Conservation (phyloP, 2,888 invertebrate genomes). For the Perithous albicinctus region DNA sequence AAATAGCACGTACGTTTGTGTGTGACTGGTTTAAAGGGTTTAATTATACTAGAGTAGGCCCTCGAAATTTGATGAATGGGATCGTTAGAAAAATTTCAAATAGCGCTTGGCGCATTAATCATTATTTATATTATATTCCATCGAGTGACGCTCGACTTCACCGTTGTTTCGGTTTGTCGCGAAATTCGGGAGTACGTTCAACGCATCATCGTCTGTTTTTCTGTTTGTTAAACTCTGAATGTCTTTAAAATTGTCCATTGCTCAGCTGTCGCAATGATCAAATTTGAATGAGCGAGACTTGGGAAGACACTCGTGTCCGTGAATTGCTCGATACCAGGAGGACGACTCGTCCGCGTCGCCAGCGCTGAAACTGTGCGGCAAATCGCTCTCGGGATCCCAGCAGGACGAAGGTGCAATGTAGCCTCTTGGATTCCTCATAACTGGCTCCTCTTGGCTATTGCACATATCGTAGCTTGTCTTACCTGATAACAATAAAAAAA, state of each 20-base stretch:
- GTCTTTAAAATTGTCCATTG: slow-evolving; percentile 18
- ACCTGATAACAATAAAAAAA: slow-evolving; percentile 62
- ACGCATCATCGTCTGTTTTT: slow-evolving; percentile 20
- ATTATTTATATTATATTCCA: slow-evolving; percentile 21
- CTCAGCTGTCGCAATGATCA: slow-evolving; percentile 85
- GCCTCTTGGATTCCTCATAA: slow-evolving; percentile 66
- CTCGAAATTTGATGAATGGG: slow-evolving; percentile 40
- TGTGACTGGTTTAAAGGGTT: background rate
- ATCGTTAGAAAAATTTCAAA: slow-evolving; percentile 35
- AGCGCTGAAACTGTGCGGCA: slow-evolving; percentile 88
- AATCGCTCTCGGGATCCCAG: slow-evolving; percentile 79
- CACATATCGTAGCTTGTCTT: slow-evolving; percentile 83
- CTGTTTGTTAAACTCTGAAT: background rate
- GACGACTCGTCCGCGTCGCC: slow-evolving; percentile 89
- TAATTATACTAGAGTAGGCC: slow-evolving; percentile 44
- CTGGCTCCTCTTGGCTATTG: slow-evolving; percentile 74
- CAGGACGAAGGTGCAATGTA: slow-evolving; percentile 73
- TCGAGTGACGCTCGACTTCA: background rate
- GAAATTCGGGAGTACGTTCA: slow-evolving; percentile 33
- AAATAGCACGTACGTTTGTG: background rate
- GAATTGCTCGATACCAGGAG: slow-evolving; percentile 85
- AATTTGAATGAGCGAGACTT: slow-evolving; percentile 89
- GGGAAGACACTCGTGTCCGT: slow-evolving; percentile 86
- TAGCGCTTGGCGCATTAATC: slow-evolving; percentile 48
- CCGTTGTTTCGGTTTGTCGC: background rate